Evolutionary conservation across 2,888 invertebrate genomes (phyloP), one percentile per base, ranked within the genome.

Genomic region (Tenthredo scrophulariae): DNA sequence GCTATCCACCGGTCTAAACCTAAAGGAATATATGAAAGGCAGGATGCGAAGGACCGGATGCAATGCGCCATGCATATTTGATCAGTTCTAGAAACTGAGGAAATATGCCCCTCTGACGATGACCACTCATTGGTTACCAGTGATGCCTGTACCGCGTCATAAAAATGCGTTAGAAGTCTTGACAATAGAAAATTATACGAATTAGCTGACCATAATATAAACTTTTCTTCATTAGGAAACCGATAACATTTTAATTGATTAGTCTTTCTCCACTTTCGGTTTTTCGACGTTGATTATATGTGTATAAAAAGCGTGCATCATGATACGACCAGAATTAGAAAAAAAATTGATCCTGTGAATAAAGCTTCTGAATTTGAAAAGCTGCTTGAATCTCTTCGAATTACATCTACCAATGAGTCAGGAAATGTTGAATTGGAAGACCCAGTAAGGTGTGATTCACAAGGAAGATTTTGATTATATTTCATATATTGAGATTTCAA

Each of bases 11-110:
- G 46, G 43, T 62, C 29, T 46, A 67, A 46, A 18, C 46, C 65
- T 46, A 50, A 83, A 83, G 67, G 83, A 83, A 83, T 83, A 90
- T 46, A 89, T 90, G 89, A 91, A 88, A 89, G 89, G 86, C 92
- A 92, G 91, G 92, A 92, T 92, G 89, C 88, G 86, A 86, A 89
- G 88, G 90, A 91, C 92, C 92, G 92, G 92, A 92, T 88, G 91
- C 90, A 89, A 91, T 89, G 85, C 85, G 70, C 87, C 74, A 84
- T 87, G 92, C 90, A 92, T 92, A 92, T 88, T 88, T 88, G 92
- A 92, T 88, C 90, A 92, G 92, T 92, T 92, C 90, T 90, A 92
- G 91, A 92, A 92, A 92, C 89, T 89, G 91, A 92, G 92, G 92
- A 92, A 92, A 92, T 89, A 92, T 89, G 90, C 89, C 87, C 86